Conservation (phyloP, 2,888 invertebrate species). For the Dryadula phaetusa region DNA sequence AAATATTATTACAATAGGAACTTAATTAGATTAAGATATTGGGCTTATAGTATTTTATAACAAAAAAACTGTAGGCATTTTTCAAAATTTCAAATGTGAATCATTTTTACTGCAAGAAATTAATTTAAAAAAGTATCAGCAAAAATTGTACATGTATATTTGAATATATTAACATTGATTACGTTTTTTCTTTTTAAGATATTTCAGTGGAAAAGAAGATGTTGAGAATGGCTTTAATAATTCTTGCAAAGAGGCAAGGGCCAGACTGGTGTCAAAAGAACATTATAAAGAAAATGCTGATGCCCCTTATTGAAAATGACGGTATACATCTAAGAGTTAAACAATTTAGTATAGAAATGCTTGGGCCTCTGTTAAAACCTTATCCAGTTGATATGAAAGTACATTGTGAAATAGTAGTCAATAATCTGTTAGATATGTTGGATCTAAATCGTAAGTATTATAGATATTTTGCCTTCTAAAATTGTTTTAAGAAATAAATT, state of each 20-base stretch:
- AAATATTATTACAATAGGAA: no score
- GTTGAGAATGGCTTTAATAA: slow-evolving; percentile 65
- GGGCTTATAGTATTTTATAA: no score
- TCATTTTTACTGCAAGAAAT: no score
- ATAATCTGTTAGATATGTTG: slow-evolving; percentile 64
- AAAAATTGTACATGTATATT: no score
- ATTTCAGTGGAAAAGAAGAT: slow-evolving; percentile 62
- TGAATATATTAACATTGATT: neutral
- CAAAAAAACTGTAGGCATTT: no score
- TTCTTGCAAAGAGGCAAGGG: slow-evolving; percentile 74
- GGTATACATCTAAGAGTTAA: slow-evolving; percentile 54
- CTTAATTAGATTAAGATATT: no score
- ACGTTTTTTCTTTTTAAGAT: slow-evolving; percentile 55
- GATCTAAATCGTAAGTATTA: slow-evolving; percentile 64
- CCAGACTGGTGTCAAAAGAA: slow-evolving; percentile 74
- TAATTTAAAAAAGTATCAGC: no score
- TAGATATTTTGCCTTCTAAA: slow-evolving; percentile 17
- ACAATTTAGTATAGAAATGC: slow-evolving; percentile 64
- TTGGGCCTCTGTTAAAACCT: slow-evolving; percentile 73
- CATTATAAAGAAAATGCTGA: slow-evolving; percentile 66
- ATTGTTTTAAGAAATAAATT: no score
- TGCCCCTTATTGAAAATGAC: slow-evolving; percentile 66
- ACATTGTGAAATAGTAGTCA: slow-evolving; percentile 68
- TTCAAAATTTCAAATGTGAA: no score
- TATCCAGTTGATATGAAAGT: slow-evolving; percentile 74